Evolutionary conservation across 1,140 invertebrate species (phyloP).

Genomic region (Lasioglossum baleicum): DNA sequence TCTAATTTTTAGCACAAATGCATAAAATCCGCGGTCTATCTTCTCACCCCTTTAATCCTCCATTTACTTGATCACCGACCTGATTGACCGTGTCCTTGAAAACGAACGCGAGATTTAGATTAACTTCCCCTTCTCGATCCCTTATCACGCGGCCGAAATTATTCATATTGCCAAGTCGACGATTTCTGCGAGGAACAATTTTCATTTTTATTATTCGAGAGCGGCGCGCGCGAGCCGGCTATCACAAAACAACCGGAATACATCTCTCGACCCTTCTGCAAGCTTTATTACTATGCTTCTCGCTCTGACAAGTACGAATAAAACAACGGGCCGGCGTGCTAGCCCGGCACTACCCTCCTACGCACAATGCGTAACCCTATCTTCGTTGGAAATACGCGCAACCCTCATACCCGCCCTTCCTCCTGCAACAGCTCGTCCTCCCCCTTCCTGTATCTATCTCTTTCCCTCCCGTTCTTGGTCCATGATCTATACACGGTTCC

Average conservation of each 20-base stretch:
- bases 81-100: background rate
- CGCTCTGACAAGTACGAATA: slow-evolving; percentile 55
- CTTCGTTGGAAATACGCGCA: slow-evolving; percentile 53
- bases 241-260: slow-evolving; percentile 26
- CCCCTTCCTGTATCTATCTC: slow-evolving; percentile 24
- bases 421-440: slow-evolving; percentile 5
- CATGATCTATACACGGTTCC: background rate
- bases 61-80: background rate
- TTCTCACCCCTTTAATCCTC: background rate
- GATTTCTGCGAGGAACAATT: background rate
- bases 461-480: slow-evolving; percentile 3
- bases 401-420: slow-evolving; percentile 24
- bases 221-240: background rate
- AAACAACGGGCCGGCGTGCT: slow-evolving; percentile 48
- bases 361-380: slow-evolving; percentile 64
- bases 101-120: background rate
- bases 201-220: slow-evolving; percentile 29
- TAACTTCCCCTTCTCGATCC: background rate
- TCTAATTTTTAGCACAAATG: no score
- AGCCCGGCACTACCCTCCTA: slow-evolving; percentile 49
- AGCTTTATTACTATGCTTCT: slow-evolving; percentile 63
- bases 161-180: background rate
- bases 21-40: no score
- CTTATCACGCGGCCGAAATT: background rate
- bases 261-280: slow-evolving; percentile 15